Percentiles rank a stretch among this genome's conserved stretches.
Evolutionary conservation across 2,888 invertebrate genomes (phyloP).

Genomic region (Cerastis leucographa): DNA sequence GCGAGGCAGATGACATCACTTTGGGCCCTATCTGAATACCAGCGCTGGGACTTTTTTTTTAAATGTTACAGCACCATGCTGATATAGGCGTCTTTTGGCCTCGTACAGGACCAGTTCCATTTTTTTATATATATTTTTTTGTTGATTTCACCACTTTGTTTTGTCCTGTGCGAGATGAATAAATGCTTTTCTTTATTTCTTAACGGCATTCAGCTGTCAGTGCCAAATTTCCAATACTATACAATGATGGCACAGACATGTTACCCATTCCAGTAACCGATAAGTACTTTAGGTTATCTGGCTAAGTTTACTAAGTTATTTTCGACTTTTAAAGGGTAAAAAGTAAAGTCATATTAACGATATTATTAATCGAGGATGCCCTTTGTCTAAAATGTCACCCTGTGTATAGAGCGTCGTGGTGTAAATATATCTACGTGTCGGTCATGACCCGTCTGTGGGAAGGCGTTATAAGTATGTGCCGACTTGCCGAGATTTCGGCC

Average conservation of each 20-base stretch:
- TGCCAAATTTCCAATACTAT: too few relatives aligned
- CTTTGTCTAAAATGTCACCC: slow-evolving; percentile 42
- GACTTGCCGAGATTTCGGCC: slow-evolving; percentile 24
- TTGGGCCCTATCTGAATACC: too few relatives aligned
- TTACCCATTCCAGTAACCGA: background rate
- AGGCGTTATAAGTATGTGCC: slow-evolving; percentile 32
- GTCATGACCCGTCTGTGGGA: slow-evolving; percentile 37
- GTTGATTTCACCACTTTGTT: too few relatives aligned
- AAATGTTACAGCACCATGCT: too few relatives aligned
- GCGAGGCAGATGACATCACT: too few relatives aligned
- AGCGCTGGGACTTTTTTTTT: too few relatives aligned
- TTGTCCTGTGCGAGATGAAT: too few relatives aligned
- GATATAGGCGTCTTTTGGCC: too few relatives aligned
- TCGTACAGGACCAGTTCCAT: too few relatives aligned
- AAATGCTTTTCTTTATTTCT: too few relatives aligned
- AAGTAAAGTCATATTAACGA: slow-evolving; percentile 12
- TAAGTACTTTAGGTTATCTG: background rate
- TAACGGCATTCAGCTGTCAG: too few relatives aligned
- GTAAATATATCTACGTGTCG: slow-evolving; percentile 26
- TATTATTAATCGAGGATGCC: slow-evolving; percentile 9
- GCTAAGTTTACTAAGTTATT: background rate
- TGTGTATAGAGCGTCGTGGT: slow-evolving; percentile 33
- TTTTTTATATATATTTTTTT: too few relatives aligned
- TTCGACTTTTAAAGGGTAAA: slow-evolving; percentile 9
- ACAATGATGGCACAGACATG: background rate